Evolutionary conservation across 2,113 vertebrate species (phyloP).

Genomic region (Crotalus helleri): DNA sequence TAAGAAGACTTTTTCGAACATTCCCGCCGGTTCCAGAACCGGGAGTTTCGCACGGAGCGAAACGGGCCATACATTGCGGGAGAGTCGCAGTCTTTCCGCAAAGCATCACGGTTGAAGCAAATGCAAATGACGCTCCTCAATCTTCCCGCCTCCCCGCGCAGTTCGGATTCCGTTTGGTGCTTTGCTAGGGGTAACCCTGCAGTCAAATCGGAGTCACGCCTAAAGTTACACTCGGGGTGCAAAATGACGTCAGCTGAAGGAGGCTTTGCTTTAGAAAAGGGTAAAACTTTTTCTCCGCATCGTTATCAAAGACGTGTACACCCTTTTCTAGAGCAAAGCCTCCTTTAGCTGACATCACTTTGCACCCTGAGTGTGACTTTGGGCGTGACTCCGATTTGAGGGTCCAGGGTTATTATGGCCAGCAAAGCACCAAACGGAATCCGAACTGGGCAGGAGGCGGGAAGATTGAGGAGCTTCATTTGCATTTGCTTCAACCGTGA

Average conservation of each 20-base stretch:
- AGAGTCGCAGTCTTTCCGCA: neutral
- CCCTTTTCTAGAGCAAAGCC: too few relatives aligned
- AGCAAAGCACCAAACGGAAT: neutral
- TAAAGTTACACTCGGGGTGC: neutral
- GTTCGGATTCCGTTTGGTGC: neutral
- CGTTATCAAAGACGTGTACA: too few relatives aligned
- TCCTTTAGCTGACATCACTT: neutral
- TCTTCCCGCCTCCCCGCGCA: neutral
- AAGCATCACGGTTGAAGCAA: neutral
- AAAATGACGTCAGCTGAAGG: neutral
- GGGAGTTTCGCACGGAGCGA: neutral
- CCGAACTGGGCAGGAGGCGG: neutral
- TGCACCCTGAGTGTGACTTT: neutral
- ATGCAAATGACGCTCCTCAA: neutral
- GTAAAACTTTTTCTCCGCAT: too few relatives aligned
- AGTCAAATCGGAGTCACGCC: neutral
- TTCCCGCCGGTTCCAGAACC: too few relatives aligned
- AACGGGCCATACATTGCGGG: neutral
- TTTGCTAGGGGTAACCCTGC: too few relatives aligned
- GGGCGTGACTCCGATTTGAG: neutral
- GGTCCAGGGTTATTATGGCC: too few relatives aligned
- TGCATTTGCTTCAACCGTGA: neutral
- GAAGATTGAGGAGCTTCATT: neutral
- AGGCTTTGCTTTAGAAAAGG: too few relatives aligned
- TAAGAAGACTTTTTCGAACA: rapidly evolving